Evolutionary conservation across 2,797 vertebrate genomes (phyloP).

Genomic region (Stomatorhinus walkeri): DNA sequence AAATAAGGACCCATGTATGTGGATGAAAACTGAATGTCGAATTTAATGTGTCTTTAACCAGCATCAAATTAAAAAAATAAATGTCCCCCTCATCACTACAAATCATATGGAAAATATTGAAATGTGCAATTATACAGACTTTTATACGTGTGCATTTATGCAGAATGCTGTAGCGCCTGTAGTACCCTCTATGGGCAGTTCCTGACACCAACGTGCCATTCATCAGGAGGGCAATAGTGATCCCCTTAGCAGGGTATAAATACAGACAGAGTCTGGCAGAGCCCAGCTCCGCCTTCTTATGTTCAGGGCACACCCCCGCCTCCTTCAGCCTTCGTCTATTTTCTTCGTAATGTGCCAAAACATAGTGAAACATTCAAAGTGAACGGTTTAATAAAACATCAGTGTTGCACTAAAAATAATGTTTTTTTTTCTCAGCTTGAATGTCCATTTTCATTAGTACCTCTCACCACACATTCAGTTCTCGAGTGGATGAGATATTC

Average conservation of each 20-base stretch:
- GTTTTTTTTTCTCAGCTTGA: neutral
- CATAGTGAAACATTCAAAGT: neutral
- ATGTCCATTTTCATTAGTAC: neutral
- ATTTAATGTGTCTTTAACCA: neutral
- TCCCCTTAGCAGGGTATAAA: neutral
- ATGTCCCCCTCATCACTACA: neutral
- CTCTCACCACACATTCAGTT: neutral
- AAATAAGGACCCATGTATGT: neutral
- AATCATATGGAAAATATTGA: neutral
- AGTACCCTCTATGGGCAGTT: neutral
- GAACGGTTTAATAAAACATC: neutral
- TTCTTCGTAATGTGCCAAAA: neutral
- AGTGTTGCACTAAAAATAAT: neutral
- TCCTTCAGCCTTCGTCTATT: neutral
- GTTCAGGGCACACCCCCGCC: neutral
- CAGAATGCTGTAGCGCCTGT: neutral
- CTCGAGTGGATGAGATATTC: neutral
- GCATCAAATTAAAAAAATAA: neutral
- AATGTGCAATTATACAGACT: neutral
- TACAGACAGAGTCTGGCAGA: neutral
- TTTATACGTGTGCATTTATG: neutral
- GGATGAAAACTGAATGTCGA: neutral
- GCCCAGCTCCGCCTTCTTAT: neutral
- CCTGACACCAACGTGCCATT: neutral
- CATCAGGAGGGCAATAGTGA: neutral